Evolutionary conservation across 1,140 invertebrate genomes (phyloP).

Genomic region (Grapholita molesta): DNA sequence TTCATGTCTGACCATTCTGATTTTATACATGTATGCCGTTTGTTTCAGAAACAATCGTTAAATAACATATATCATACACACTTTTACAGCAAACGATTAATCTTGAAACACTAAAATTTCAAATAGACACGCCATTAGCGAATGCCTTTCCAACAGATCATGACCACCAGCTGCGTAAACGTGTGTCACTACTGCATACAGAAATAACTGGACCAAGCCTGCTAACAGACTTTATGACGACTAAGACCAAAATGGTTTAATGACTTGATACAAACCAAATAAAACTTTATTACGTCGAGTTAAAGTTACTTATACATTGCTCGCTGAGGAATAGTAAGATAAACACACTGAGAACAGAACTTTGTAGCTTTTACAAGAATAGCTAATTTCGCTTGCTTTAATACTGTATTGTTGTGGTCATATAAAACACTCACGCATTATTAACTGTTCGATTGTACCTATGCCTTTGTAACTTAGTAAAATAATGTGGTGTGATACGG

Average conservation of each 20-base stretch:
- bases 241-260: constrained; percentile 37
- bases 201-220: constrained; percentile 42
- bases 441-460: background rate
- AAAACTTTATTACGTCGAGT: background rate
- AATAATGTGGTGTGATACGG: background rate
- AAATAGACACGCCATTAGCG: constrained; percentile 19
- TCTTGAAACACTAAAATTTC: constrained; percentile 1
- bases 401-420: background rate
- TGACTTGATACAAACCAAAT: background rate
- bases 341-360: constrained; percentile 5
- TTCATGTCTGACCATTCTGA: background rate
- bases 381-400: constrained; percentile 2
- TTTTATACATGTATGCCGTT: background rate
- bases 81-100: background rate
- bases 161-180: constrained; percentile 36
- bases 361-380: constrained; percentile 5
- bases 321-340: background rate
- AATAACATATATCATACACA: background rate
- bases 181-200: constrained; percentile 36
- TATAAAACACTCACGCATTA: constrained; percentile 2
- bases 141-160: constrained; percentile 45
- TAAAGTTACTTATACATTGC: background rate
- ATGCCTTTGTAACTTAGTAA: constrained; percentile 3
- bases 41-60: background rate
- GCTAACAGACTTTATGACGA: constrained; percentile 37